Evolutionary conservation across 2,113 vertebrate genomes (phyloP).

Genomic region (Nannospalax galili): DNA sequence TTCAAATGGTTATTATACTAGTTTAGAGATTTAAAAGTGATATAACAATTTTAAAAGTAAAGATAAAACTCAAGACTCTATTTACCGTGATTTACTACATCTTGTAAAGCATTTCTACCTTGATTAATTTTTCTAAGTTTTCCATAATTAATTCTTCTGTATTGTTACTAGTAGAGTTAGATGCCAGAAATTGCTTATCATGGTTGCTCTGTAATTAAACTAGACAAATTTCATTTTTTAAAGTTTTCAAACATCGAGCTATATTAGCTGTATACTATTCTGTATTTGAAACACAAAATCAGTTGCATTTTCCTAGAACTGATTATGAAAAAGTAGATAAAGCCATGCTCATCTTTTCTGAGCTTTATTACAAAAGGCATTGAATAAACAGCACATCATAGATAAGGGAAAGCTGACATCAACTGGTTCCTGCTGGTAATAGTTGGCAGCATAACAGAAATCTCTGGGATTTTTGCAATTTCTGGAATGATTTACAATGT

Average conservation of each 20-base stretch:
- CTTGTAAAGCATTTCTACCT: constrained; percentile 21
- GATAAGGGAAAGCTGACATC: constrained; percentile 27
- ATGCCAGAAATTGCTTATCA: constrained; percentile 43
- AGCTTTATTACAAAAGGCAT: background rate
- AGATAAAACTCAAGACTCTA: background rate
- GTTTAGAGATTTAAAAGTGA: background rate
- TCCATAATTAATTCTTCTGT: constrained; percentile 62
- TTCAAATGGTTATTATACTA: background rate
- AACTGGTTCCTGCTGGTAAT: background rate
- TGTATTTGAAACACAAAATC: background rate
- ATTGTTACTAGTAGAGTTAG: constrained; percentile 29
- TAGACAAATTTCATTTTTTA: constrained; percentile 23
- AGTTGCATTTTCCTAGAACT: background rate
- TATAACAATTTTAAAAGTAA: background rate
- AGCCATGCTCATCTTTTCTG: background rate
- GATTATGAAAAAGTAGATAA: constrained; percentile 43
- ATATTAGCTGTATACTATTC: constrained; percentile 4
- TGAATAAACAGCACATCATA: background rate
- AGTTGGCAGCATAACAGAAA: background rate
- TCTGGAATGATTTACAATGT: background rate
- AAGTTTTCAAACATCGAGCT: constrained; percentile 47
- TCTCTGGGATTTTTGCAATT: background rate
- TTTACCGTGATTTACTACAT: constrained; percentile 49
- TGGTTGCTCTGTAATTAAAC: background rate
- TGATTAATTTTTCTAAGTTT: constrained; percentile 55